A percentile compares a stretch with the other conserved stretches of the same genome.
Conservation (phyloP, 2,888 invertebrate genomes). For the Epistrophella euchroma region DNA sequence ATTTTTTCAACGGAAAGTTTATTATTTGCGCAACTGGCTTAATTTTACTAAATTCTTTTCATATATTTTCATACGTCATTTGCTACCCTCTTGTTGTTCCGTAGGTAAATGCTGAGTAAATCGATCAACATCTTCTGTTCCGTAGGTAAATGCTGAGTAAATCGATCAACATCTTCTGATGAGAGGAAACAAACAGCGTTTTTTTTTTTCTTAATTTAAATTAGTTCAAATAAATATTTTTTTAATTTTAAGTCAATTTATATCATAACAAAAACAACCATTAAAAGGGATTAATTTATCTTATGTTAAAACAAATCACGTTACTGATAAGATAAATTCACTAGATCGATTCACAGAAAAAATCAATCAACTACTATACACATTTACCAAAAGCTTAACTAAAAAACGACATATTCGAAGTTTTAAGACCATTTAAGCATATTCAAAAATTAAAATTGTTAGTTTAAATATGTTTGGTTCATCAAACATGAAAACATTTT, state of each 20-base stretch:
- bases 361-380: too few relatives aligned
- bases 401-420: too few relatives aligned
- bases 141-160: too few relatives aligned
- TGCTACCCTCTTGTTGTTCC: neutral
- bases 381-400: too few relatives aligned
- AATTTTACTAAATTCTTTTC: neutral
- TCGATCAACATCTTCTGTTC: too few relatives aligned
- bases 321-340: neutral
- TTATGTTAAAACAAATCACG: neutral
- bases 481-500: too few relatives aligned
- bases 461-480: too few relatives aligned
- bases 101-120: neutral
- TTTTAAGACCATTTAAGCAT: too few relatives aligned
- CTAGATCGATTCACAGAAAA: too few relatives aligned
- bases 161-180: neutral
- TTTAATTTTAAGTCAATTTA: neutral
- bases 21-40: neutral
- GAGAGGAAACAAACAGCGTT: neutral
- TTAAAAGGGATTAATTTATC: neutral
- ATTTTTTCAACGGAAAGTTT: neutral
- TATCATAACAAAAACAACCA: neutral
- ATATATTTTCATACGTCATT: neutral
- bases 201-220: conserved; percentile 2
- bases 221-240: neutral
- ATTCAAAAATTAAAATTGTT: too few relatives aligned